Percentiles rank a stretch among this genome's conserved stretches.
These are phyloP conservation scores for Lasioglossum pauxillum DNA, from an alignment of 2,888 invertebrate genomes.

Conservation along the genomic window DNA sequence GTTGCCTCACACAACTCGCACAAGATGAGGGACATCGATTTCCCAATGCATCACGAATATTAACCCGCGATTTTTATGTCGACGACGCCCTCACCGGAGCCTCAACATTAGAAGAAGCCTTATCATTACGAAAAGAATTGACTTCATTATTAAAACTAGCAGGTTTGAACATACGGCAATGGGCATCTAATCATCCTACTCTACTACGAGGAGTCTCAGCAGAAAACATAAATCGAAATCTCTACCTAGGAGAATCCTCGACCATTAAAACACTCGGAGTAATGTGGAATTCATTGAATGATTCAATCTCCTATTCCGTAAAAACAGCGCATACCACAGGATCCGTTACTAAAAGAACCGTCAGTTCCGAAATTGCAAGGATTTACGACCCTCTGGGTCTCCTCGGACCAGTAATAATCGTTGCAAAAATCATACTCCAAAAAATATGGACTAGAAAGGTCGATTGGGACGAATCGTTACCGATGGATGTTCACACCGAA, in stretches of 20 bases:
- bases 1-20: not conserved
- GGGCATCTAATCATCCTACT: not conserved
- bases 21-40: not conserved
- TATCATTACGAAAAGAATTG: not conserved
- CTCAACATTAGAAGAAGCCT: not conserved
- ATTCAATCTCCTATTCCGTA: not conserved
- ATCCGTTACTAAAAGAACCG: not conserved
- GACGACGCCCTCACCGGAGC: conserved; percentile 8
- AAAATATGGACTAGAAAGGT: not conserved
- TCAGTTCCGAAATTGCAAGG: not conserved
- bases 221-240: not conserved
- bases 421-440: not conserved
- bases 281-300: not conserved
- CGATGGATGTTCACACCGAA: not conserved
- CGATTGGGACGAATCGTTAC: conserved; percentile 9
- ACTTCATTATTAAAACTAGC: not conserved
- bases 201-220: not conserved
- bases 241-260: not conserved
- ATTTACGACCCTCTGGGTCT: conserved; percentile 2
- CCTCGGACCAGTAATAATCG: not conserved
- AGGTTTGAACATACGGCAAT: conserved; percentile 9
- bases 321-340: not conserved
- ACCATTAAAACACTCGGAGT: not conserved
- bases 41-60: not conserved
- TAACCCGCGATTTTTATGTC: conserved; percentile 4